Conservation (phyloP, 1,140 invertebrate genomes). For the Ptiloglossa arizonensis region DNA sequence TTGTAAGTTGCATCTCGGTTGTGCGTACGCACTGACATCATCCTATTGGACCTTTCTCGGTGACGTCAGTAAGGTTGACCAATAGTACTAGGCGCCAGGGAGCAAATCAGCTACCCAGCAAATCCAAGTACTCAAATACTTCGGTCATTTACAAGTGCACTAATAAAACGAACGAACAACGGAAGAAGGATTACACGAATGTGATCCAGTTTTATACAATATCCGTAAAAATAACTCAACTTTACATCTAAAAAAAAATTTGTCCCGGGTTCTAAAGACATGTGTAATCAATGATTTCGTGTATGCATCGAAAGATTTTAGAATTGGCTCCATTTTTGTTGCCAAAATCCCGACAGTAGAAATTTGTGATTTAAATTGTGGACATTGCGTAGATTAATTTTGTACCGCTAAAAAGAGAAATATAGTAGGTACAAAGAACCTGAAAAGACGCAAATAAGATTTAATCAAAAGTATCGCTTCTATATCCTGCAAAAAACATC, state of each 20-base stretch:
- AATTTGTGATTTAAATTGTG: no score
- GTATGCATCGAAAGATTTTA: not conserved
- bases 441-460: not conserved
- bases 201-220: not conserved
- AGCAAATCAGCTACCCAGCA: not conserved
- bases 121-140: not conserved
- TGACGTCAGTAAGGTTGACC: constrained; percentile 27
- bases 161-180: constrained; percentile 16
- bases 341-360: no score
- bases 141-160: constrained; percentile 4
- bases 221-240: not conserved
- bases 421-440: not conserved
- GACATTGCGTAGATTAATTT: no score
- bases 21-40: constrained; percentile 22
- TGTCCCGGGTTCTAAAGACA: not conserved
- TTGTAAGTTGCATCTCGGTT: not conserved
- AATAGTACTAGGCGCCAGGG: constrained; percentile 15
- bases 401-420: not conserved
- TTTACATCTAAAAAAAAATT: not conserved
- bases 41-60: constrained; percentile 33
- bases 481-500: not conserved
- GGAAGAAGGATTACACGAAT: not conserved
- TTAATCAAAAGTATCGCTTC: not conserved
- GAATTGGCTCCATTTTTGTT: no score
- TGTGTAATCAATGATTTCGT: no score